A percentile compares a stretch with the other conserved stretches of the same genome.
phyloP scores from a whole-genome alignment of 2,113 vertebrate species.

The Typhlomys cinereus region DNA sequence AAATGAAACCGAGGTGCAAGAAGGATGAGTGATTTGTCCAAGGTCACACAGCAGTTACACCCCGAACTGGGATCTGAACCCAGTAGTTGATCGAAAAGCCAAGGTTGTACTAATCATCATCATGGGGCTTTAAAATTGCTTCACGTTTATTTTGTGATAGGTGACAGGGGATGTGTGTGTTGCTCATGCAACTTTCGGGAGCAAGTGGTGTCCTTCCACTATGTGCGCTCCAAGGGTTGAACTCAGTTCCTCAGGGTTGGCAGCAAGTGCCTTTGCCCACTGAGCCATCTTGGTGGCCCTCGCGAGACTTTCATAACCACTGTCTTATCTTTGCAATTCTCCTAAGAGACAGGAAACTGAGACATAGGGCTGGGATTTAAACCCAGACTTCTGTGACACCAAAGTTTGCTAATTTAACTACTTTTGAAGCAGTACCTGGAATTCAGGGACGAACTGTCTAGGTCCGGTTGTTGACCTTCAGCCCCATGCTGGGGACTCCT shows the following conservation, averaged over 20 bases:
- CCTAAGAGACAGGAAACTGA: not conserved
- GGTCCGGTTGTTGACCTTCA: not conserved
- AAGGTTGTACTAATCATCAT: not conserved
- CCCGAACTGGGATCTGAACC: not conserved
- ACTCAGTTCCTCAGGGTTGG: no score
- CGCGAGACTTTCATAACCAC: no score
- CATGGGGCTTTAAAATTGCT: no score
- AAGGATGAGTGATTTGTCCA: not conserved
- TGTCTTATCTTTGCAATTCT: not conserved
- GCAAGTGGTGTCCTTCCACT: no score
- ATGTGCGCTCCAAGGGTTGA: no score
- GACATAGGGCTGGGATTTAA: not conserved
- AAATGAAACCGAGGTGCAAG: constrained; percentile 31
- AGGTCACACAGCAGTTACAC: not conserved
- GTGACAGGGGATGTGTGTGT: no score
- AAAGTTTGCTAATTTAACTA: not conserved
- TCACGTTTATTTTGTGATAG: no score
- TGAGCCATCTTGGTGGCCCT: no score
- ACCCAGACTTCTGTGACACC: not conserved
- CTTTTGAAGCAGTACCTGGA: not conserved
- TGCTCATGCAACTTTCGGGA: no score
- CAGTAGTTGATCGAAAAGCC: not conserved
- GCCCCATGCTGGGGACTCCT: not conserved
- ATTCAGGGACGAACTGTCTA: not conserved
- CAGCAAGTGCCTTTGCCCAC: no score